A percentile compares a stretch with the other conserved stretches of the same genome.
Conservation (phyloP, 2,113 vertebrate species). For the Lophura nycthemera region DNA sequence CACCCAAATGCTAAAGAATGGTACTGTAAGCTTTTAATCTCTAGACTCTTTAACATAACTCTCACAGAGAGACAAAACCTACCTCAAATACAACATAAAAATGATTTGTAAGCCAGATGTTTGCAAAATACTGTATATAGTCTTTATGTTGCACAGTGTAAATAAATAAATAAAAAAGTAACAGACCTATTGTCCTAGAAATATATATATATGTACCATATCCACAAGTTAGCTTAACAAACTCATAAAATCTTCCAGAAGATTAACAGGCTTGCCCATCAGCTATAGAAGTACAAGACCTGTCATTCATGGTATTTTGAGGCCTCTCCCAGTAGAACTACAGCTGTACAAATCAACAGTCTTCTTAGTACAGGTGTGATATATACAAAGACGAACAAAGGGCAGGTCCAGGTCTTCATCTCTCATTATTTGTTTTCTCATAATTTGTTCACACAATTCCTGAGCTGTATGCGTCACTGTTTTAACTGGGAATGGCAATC, state of each 20-base stretch:
- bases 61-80: not conserved
- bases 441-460: conserved; percentile 19
- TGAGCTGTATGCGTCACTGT: not conserved
- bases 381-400: not conserved
- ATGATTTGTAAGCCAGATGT: not conserved
- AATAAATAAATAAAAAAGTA: not conserved
- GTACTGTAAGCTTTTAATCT: not conserved
- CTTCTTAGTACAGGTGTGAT: not conserved
- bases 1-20: not conserved
- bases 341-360: not conserved
- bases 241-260: not conserved
- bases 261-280: not conserved
- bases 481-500: conserved; percentile 27
- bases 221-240: not conserved
- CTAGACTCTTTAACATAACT: not conserved
- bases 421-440: conserved; percentile 1
- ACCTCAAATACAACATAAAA: not conserved
- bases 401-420: not conserved
- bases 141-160: not conserved
- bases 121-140: not conserved
- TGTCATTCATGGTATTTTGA: not conserved
- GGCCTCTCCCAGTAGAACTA: not conserved
- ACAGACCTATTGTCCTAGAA: not conserved
- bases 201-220: not conserved
- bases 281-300: not conserved